Evolutionary conservation across 2,888 invertebrate species (phyloP).

Genomic region (Mactromeris polynyma): DNA sequence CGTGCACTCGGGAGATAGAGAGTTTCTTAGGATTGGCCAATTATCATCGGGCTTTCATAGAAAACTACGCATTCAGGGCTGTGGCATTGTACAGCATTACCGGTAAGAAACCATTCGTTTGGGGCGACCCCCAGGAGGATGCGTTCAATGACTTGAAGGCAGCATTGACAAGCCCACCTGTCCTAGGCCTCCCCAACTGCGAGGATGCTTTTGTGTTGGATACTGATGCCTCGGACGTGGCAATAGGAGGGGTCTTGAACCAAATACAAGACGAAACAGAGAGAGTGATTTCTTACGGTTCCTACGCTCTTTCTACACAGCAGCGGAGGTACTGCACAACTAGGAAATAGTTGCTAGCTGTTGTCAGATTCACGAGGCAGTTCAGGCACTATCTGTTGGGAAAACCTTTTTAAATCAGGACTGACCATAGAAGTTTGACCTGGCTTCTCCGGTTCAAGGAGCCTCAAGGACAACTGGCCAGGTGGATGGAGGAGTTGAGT

Average conservation of each 20-base stretch:
- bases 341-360: constrained; percentile 24
- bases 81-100: constrained; percentile 42
- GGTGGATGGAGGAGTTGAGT: constrained; percentile 34
- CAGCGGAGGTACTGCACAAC: constrained; percentile 53
- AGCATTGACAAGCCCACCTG: constrained; percentile 37
- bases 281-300: constrained; percentile 54
- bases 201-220: constrained; percentile 55
- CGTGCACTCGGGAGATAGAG: constrained; percentile 46
- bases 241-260: constrained; percentile 57
- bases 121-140: constrained; percentile 31
- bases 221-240: constrained; percentile 55
- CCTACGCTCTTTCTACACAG: constrained; percentile 38
- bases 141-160: constrained; percentile 45
- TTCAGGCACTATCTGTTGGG: constrained; percentile 53
- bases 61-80: constrained; percentile 39
- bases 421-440: constrained; percentile 50
- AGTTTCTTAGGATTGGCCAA: constrained; percentile 64
- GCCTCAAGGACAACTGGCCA: constrained; percentile 35
- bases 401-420: constrained; percentile 32
- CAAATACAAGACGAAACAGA: constrained; percentile 53
- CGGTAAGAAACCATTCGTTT: constrained; percentile 40
- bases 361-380: constrained; percentile 31
- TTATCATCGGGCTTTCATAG: constrained; percentile 60
- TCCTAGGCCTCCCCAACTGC: constrained; percentile 46
- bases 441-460: constrained; percentile 41